Evolutionary conservation across 2,113 vertebrate species (phyloP).

Genomic region (Rhinolophus ferrumequinum): DNA sequence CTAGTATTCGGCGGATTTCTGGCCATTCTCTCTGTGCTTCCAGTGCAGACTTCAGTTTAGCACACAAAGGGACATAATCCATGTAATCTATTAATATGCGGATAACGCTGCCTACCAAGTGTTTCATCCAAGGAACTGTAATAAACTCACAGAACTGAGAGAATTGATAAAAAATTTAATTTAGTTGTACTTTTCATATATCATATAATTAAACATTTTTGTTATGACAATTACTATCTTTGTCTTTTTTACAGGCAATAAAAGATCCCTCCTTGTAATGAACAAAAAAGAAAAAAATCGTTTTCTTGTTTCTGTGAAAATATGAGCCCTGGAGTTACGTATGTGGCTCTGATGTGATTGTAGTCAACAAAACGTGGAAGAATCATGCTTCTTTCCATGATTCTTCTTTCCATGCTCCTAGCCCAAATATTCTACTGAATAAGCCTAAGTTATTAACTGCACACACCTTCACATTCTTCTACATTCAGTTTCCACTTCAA

Average conservation of each 20-base stretch:
- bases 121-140: conserved; percentile 89
- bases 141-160: conserved; percentile 93
- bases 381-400: not conserved
- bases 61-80: conserved; percentile 89
- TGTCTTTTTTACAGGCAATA: not conserved
- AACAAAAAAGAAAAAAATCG: conserved; percentile 31
- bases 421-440: not conserved
- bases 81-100: conserved; percentile 90
- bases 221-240: conserved; percentile 24
- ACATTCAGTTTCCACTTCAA: not conserved
- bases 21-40: conserved; percentile 90
- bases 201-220: not conserved
- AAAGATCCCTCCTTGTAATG: not conserved
- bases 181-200: conserved; percentile 52
- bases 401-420: not conserved
- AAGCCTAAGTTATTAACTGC: not conserved
- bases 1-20: conserved; percentile 86
- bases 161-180: conserved; percentile 50
- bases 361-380: not conserved
- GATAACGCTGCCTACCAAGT: conserved; percentile 87
- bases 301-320: not conserved
- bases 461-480: not conserved
- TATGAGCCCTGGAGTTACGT: not conserved
- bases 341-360: not conserved
- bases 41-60: conserved; percentile 87